These are phyloP conservation scores for Sipha maydis DNA, from an alignment of 2,888 invertebrate genomes.

Conservation along the genomic window DNA sequence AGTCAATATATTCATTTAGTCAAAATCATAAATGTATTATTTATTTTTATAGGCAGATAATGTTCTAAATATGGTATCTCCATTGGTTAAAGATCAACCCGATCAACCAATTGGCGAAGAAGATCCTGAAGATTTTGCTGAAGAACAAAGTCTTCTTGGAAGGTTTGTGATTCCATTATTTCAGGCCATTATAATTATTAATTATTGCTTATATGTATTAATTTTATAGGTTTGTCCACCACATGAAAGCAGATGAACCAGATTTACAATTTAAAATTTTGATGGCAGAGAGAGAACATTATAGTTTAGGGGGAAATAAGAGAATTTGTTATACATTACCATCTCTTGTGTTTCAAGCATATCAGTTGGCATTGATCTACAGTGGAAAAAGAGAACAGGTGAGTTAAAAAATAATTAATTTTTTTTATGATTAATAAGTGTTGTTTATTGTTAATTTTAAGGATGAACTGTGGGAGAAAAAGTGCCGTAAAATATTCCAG, in stretches of 20 bases:
- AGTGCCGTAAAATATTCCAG: constrained; percentile 97
- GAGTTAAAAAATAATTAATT: constrained; percentile 62
- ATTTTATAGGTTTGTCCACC: constrained; percentile 78
- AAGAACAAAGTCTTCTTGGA: constrained; percentile 88
- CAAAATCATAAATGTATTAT: not conserved
- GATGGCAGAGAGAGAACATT: constrained; percentile 85
- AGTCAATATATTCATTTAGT: not conserved
- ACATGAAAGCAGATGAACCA: constrained; percentile 80
- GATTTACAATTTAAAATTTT: constrained; percentile 93
- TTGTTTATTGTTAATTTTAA: constrained; percentile 66
- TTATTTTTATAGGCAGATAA: constrained; percentile 75
- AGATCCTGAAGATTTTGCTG: constrained; percentile 94
- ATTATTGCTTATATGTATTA: constrained; percentile 7
- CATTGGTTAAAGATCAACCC: constrained; percentile 86
- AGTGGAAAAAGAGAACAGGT: constrained; percentile 80
- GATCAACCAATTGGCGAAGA: constrained; percentile 77
- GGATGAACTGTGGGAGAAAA: constrained; percentile 98
- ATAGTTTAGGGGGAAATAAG: constrained; percentile 89
- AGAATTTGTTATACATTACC: constrained; percentile 92
- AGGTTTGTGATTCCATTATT: constrained; percentile 70
- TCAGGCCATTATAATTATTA: not conserved
- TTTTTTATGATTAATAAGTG: constrained; percentile 28
- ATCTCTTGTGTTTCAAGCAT: constrained; percentile 93
- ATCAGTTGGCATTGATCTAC: constrained; percentile 86
- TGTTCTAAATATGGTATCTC: constrained; percentile 82